Conservation (phyloP, 2,113 vertebrate species). For the Crypturellus undulatus region DNA sequence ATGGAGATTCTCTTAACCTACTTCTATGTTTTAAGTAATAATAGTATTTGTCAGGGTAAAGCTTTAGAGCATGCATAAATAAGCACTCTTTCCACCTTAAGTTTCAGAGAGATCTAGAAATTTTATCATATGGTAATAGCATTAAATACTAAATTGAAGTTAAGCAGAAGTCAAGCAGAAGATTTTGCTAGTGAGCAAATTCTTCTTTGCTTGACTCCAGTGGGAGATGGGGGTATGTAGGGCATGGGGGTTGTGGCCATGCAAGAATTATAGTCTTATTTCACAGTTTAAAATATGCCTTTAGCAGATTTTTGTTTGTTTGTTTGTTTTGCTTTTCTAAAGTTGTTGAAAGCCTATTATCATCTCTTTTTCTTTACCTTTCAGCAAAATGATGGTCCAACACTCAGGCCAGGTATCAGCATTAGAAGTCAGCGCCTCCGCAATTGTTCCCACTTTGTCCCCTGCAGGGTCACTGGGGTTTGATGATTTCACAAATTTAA, state of each 20-base stretch:
- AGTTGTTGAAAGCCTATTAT: constrained; percentile 20
- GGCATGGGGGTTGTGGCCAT: not conserved
- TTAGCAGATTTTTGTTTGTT: not conserved
- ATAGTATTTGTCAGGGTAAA: not conserved
- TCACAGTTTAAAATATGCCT: not conserved
- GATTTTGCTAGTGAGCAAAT: not conserved
- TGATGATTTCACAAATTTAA: constrained; percentile 94
- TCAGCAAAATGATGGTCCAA: constrained; percentile 96
- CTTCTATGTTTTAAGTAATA: not conserved
- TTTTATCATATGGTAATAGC: not conserved
- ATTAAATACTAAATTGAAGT: not conserved
- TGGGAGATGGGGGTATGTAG: not conserved
- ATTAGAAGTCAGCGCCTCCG: constrained; percentile 92
- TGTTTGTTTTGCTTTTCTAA: not conserved
- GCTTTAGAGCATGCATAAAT: not conserved
- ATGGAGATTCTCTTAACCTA: not conserved
- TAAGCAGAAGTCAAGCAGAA: not conserved
- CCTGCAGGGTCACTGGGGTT: constrained; percentile 90
- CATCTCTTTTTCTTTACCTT: constrained; percentile 61
- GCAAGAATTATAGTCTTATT: not conserved
- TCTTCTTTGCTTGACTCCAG: not conserved
- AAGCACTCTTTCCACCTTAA: not conserved
- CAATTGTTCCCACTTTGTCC: constrained; percentile 92
- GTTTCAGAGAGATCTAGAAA: constrained; percentile 19
- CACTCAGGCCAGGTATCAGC: constrained; percentile 88